Base-by-base conservation (phyloP, 2,797 vertebrate genomes). In the Antrozous pallidus region DNA sequence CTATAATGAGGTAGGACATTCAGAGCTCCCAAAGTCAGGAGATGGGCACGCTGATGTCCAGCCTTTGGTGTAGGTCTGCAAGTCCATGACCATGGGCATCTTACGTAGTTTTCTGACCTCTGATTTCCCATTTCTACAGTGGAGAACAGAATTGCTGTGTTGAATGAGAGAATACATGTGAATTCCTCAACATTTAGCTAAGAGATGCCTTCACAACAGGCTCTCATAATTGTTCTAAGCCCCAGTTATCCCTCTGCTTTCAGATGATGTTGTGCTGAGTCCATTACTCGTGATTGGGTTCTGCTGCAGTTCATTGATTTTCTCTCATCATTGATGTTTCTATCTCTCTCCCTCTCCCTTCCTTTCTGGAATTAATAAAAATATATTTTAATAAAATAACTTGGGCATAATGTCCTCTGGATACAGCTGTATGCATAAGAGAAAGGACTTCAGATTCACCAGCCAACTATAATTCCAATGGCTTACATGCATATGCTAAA, bases 211-310 rank as follows among this genome's bases (percentile, higher is more conserved):
- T 28, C 5, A 38, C 28, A 75, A 16, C 33, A 77, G 42, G 10
- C 12, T 40, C 42, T 38, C n/a, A 1, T 1, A 40, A 16, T 24
- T 6, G 79, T 49, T 8, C 28, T 7, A 12, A 20, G 33, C 5
- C 8, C 4, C 6, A 3, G 0, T 7, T 8, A 28, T 24, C 38
- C 11, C n/a, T 40, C 3, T 1, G 11, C 5, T 47, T n/a, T 49
- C 61, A 3, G n/a, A 1, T 8, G 18, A 0, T 4, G 8, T 11
- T 5, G 36, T 6, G 0, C 49, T 7, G 10, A n/a, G 28, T 6
- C 28, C 28, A 3, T n/a, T 18, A 18, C 16, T 18, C 17, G 3
- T 33, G 63, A 33, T 17, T 63, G 31, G 61, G 31, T n/a, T 63
- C 58, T 61, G 58, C 28, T 6, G 28, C 12, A 61, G 26, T 61